Evolutionary conservation across 2,888 invertebrate genomes (phyloP).

Genomic region (Agrotis exclamationis): DNA sequence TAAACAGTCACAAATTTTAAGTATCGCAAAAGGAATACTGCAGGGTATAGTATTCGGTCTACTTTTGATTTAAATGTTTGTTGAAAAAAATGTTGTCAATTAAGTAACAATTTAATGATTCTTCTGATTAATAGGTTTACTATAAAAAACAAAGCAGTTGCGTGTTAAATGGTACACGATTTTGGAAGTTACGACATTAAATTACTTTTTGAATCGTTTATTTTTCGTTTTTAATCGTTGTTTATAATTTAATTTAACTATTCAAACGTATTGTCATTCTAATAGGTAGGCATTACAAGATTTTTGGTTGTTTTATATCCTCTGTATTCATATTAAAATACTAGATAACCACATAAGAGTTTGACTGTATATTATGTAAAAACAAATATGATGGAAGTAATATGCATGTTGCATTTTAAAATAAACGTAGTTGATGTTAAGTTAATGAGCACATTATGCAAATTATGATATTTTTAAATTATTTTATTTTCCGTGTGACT

Average conservation of each 20-base stretch:
- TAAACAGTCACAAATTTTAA: no score
- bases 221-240: no score
- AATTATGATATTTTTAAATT: neutral
- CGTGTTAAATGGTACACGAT: no score
- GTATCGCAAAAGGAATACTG: neutral
- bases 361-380: neutral
- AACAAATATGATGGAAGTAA: no score
- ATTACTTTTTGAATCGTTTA: no score
- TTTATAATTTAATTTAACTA: neutral
- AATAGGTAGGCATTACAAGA: slow-evolving; percentile 2
- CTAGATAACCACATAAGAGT: neutral
- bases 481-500: slow-evolving; percentile 5
- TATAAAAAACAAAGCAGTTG: no score
- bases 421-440: neutral
- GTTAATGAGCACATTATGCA: neutral
- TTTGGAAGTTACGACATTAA: no score
- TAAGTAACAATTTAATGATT: neutral
- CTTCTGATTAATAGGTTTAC: no score
- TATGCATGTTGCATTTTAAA: neutral
- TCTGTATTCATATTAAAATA: slow-evolving; percentile 9
- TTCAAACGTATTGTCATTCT: neutral
- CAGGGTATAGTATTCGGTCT: slow-evolving; percentile 5
- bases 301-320: neutral
- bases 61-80: neutral
- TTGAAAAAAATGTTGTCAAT: neutral